A percentile compares a stretch with the other conserved stretches of the same genome.
Evolutionary conservation across 2,888 invertebrate species (phyloP).

Genomic region (Carpatolechia fugitivella): DNA sequence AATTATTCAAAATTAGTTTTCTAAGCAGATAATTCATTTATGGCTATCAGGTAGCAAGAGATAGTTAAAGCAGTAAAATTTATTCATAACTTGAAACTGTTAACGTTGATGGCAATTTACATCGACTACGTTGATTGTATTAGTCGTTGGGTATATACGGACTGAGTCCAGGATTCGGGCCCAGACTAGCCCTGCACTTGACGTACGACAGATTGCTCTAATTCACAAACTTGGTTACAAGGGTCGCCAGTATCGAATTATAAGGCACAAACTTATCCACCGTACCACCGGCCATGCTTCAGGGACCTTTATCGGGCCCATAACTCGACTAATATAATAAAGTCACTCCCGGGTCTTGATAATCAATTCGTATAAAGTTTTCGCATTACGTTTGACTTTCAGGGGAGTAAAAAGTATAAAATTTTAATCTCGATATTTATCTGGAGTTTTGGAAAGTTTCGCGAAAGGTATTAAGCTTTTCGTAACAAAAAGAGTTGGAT

Average conservation of each 20-base stretch:
- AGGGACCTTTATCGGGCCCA: conserved; percentile 36
- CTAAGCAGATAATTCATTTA: too few species aligned
- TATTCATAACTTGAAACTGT: neutral
- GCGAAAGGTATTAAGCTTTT: conserved; percentile 26
- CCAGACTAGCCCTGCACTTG: conserved; percentile 27
- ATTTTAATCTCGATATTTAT: conserved; percentile 29
- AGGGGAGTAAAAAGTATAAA: conserved; percentile 22
- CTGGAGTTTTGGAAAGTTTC: conserved; percentile 23
- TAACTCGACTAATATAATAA: conserved; percentile 45
- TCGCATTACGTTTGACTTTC: conserved; percentile 30
- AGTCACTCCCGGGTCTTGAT: conserved; percentile 36
- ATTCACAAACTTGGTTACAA: conserved; percentile 57
- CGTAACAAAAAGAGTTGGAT: conserved; percentile 22
- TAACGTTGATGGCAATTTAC: neutral
- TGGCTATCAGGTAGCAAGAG: too few species aligned
- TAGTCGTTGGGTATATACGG: neutral
- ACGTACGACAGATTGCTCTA: conserved; percentile 52
- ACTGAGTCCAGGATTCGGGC: neutral
- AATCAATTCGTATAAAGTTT: conserved; percentile 41
- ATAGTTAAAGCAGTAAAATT: neutral
- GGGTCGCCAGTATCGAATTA: conserved; percentile 55
- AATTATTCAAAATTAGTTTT: too few species aligned
- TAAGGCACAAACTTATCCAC: conserved; percentile 42
- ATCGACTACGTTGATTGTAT: conserved; percentile 14
- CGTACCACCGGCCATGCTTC: conserved; percentile 24